phyloP scores from a whole-genome alignment of 1,140 invertebrate species.

The Bombus superbus region DNA sequence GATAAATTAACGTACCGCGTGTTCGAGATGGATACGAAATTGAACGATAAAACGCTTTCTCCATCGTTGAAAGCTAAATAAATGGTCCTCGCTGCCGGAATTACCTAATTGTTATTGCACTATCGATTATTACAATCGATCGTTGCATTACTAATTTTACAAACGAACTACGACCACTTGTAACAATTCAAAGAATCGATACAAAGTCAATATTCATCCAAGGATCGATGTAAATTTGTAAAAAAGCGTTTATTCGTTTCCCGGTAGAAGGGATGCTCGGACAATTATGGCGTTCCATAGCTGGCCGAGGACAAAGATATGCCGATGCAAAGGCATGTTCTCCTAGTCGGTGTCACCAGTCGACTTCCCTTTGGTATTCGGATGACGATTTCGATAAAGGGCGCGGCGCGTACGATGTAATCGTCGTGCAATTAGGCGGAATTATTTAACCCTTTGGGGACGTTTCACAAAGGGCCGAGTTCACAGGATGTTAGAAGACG shows the following conservation, averaged over 20 bases:
- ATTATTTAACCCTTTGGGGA: constrained; percentile 62
- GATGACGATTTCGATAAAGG: constrained; percentile 20
- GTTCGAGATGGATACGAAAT: too few relatives aligned
- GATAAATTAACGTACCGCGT: too few relatives aligned
- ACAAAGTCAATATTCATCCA: too few relatives aligned
- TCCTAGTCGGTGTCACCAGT: constrained; percentile 67
- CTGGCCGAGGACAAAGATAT: not conserved
- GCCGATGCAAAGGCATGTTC: constrained; percentile 57
- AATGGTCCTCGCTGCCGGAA: too few relatives aligned
- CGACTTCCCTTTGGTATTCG: constrained; percentile 57
- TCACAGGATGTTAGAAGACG: constrained; percentile 69
- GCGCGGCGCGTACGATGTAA: not conserved
- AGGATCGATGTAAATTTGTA: too few relatives aligned
- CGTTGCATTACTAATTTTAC: too few relatives aligned
- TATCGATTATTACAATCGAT: too few relatives aligned
- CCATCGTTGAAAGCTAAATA: too few relatives aligned
- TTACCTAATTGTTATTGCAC: too few relatives aligned
- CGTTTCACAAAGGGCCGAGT: constrained; percentile 68
- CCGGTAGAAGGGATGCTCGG: not conserved
- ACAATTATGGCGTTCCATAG: not conserved
- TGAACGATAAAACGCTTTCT: too few relatives aligned
- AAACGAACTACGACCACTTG: accelerated
- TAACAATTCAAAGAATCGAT: too few relatives aligned
- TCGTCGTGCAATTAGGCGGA: constrained; percentile 1
- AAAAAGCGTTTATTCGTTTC: too few relatives aligned